phyloP scores from a whole-genome alignment of 2,888 invertebrate species.

The Cheilosia soror region DNA sequence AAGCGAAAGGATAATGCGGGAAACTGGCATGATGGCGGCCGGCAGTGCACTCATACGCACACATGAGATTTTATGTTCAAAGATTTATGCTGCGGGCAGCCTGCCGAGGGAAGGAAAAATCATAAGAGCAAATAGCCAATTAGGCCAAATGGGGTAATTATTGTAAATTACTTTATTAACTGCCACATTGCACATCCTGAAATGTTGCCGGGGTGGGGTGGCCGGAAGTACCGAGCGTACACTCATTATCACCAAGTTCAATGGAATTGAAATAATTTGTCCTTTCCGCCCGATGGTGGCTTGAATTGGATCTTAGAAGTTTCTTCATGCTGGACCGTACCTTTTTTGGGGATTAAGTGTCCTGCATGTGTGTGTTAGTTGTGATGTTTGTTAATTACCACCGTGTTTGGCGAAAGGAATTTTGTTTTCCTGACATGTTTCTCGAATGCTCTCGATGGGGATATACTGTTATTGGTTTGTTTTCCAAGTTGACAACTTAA shows the following conservation, averaged over 20 bases:
- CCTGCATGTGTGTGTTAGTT: neutral
- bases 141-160: conserved; percentile 73
- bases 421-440: conserved; percentile 46
- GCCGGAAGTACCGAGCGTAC: conserved; percentile 38
- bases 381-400: conserved; percentile 69
- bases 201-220: neutral
- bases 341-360: conserved; percentile 55
- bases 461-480: conserved; percentile 60
- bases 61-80: conserved; percentile 59
- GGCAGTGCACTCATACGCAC: conserved; percentile 36
- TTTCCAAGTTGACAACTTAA: conserved; percentile 51
- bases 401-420: conserved; percentile 35
- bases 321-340: conserved; percentile 6
- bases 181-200: conserved; percentile 54
- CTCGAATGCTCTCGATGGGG: conserved; percentile 51
- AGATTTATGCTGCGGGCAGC: conserved; percentile 30
- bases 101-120: conserved; percentile 23
- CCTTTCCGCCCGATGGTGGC: neutral
- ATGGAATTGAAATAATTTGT: conserved; percentile 67
- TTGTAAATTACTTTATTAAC: conserved; percentile 75
- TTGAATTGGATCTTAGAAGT: neutral
- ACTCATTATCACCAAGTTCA: conserved; percentile 70
- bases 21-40: neutral
- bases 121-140: conserved; percentile 74
- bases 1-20: conserved; percentile 44